Percentiles rank a stretch among this genome's conserved stretches.
phyloP scores from a whole-genome alignment of 2,113 vertebrate genomes.

The Fulica atra region DNA sequence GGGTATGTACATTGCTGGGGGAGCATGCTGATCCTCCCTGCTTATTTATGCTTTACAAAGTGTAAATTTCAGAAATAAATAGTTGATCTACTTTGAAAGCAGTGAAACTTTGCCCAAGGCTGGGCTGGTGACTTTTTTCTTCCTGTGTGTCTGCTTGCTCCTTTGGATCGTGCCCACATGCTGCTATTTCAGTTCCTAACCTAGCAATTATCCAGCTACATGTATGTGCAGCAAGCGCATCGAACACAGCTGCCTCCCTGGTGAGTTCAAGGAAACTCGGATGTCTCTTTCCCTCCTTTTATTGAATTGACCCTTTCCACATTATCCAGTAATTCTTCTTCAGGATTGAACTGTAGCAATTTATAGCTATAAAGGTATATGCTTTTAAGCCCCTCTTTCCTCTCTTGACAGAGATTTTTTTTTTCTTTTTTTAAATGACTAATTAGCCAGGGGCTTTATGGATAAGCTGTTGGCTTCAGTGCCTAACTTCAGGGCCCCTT shows the following conservation, averaged over 20 bases:
- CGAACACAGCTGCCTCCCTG: background rate
- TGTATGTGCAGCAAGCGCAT: background rate
- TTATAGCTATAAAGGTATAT: constrained; percentile 29
- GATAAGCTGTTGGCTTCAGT: constrained; percentile 13
- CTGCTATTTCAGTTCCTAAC: constrained; percentile 30
- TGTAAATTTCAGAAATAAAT: constrained; percentile 51
- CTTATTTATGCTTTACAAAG: constrained; percentile 51
- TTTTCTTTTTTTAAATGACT: background rate
- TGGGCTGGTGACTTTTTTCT: background rate
- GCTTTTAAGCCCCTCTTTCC: constrained; percentile 26
- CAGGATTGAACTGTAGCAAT: background rate
- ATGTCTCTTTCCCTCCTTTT: background rate
- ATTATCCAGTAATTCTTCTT: background rate
- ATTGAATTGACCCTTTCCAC: background rate
- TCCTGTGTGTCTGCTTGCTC: background rate
- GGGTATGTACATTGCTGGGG: background rate
- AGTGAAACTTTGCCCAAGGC: background rate
- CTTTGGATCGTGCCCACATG: constrained; percentile 5
- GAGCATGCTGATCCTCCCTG: background rate
- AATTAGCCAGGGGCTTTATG: constrained; percentile 27
- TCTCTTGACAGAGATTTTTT: background rate
- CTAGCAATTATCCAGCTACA: background rate
- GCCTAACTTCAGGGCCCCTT: background rate
- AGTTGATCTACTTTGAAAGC: constrained; percentile 6
- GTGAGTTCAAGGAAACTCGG: background rate